These are phyloP conservation scores for Apolygus lucorum DNA, from an alignment of 1,140 invertebrate genomes.

Conservation along the genomic window DNA sequence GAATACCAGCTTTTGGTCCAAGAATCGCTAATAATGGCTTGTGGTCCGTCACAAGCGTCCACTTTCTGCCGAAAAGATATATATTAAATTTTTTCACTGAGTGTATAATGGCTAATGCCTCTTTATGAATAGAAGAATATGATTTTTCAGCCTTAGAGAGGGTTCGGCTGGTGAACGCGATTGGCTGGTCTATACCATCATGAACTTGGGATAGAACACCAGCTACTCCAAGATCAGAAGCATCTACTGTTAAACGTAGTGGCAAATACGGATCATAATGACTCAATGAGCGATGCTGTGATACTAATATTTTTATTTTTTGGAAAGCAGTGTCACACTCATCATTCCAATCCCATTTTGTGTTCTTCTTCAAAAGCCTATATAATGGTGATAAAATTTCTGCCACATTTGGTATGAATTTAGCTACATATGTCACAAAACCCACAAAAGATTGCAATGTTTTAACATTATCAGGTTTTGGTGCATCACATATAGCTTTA, in stretches of 20 bases:
- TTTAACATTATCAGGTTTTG: neutral
- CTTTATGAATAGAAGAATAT: no score
- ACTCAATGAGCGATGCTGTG: neutral
- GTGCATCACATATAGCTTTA: neutral
- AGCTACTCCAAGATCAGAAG: neutral
- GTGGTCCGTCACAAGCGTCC: no score
- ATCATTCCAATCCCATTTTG: neutral
- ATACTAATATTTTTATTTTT: neutral
- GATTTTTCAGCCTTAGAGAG: neutral
- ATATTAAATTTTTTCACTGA: slow-evolving; percentile 27
- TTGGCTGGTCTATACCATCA: neutral
- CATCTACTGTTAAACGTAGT: neutral
- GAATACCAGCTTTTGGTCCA: no score
- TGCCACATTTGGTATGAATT: neutral
- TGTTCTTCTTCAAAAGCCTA: neutral
- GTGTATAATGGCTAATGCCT: neutral
- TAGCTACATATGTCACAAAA: no score
- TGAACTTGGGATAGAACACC: neutral
- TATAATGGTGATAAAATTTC: neutral
- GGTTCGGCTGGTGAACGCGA: neutral
- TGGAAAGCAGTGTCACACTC: neutral
- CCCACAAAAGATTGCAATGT: neutral
- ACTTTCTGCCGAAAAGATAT: no score
- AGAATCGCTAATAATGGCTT: no score
- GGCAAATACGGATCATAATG: neutral